phyloP scores from a whole-genome alignment of 2,797 vertebrate genomes.

The Morelia viridis region DNA sequence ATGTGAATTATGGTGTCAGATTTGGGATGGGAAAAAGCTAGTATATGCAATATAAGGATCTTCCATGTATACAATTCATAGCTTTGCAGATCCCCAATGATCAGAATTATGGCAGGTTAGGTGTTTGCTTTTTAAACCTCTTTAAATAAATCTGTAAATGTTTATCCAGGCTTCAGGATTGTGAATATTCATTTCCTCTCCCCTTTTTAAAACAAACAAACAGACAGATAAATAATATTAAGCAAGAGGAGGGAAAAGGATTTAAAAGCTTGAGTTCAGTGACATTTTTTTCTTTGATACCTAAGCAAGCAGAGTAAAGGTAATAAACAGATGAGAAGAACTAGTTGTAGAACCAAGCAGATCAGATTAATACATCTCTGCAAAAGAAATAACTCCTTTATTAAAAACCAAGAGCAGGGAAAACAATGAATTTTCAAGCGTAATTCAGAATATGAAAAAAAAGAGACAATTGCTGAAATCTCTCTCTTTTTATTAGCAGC shows the following conservation, averaged over 20 bases:
- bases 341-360: conserved; percentile 61
- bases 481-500: conserved; percentile 73
- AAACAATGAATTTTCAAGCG: conserved; percentile 61
- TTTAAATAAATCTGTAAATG: background rate
- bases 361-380: conserved; percentile 63
- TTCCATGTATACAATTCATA: background rate
- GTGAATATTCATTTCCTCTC: background rate
- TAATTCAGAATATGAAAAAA: conserved; percentile 74
- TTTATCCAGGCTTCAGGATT: background rate
- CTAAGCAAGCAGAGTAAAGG: conserved; percentile 55
- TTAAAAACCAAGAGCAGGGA: conserved; percentile 67
- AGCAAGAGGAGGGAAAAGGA: conserved; percentile 35
- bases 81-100: background rate
- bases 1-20: background rate
- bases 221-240: conserved; percentile 51
- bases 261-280: conserved; percentile 40
- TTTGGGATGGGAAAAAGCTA: background rate
- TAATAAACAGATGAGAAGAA: conserved; percentile 58
- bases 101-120: background rate
- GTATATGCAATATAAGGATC: background rate
- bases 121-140: background rate
- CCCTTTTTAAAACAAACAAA: background rate
- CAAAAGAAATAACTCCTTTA: conserved; percentile 72
- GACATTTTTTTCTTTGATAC: conserved; percentile 50
- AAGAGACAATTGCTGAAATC: conserved; percentile 75